phyloP scores from a whole-genome alignment of 92 coral and sea anemone species.

The Chrysogorgia sp. region DNA sequence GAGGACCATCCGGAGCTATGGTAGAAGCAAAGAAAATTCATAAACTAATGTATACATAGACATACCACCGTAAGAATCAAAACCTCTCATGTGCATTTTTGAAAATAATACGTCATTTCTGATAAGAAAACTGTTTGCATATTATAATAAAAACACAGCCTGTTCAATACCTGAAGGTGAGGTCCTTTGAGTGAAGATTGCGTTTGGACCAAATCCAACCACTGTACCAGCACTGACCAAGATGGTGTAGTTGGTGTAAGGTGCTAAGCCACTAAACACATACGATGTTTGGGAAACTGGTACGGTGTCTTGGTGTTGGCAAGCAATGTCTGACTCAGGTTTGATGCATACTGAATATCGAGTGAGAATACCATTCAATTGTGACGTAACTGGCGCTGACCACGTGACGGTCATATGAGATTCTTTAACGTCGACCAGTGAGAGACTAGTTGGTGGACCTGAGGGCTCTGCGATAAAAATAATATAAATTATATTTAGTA shows the following conservation, averaged over 20 bases:
- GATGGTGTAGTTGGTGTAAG: no score
- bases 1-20: no score
- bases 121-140: no score
- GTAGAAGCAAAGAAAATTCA: no score
- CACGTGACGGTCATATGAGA: neutral
- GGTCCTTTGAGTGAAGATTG: neutral
- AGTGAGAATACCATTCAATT: slow-evolving; percentile 20
- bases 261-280: neutral
- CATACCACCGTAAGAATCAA: no score
- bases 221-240: no score
- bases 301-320: neutral
- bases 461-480: no score
- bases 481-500: neutral
- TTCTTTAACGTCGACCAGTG: neutral
- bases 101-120: no score
- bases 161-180: neutral
- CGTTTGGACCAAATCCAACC: no score
- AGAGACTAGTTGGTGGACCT: slow-evolving; percentile 12
- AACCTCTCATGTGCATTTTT: no score
- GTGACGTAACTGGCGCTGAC: neutral
- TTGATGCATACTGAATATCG: slow-evolving; percentile 3
- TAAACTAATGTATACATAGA: no score
- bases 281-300: slow-evolving; percentile 9
- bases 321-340: neutral
- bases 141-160: neutral